Evolutionary conservation across 2,888 invertebrate genomes (phyloP).

Genomic region (Andrena bucephala): DNA sequence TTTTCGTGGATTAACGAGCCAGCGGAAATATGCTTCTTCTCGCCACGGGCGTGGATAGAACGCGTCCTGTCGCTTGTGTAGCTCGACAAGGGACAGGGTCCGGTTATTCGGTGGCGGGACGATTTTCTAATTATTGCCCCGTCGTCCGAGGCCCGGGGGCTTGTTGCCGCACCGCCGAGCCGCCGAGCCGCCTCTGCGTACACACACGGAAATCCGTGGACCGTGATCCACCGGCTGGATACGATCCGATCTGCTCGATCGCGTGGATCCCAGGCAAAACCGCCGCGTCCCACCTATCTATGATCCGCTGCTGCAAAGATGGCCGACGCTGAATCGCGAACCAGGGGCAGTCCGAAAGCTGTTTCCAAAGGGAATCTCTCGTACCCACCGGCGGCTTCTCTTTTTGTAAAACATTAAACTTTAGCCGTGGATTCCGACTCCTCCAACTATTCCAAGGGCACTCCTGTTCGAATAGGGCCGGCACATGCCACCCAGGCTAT

Average conservation of each 20-base stretch:
- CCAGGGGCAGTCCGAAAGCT: background rate
- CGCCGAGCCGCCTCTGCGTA: conserved; percentile 55
- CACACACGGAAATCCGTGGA: conserved; percentile 65
- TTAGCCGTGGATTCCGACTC: too few species aligned
- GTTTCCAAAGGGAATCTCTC: conserved; percentile 28
- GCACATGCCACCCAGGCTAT: background rate
- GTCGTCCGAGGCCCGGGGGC: conserved; percentile 67
- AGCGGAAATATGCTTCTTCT: conserved; percentile 64
- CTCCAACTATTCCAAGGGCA: too few species aligned
- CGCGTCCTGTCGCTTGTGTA: conserved; percentile 43
- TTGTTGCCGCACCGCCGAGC: conserved; percentile 54
- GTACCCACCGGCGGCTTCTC: too few species aligned
- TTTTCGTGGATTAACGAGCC: conserved; percentile 61
- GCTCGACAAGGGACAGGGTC: conserved; percentile 68
- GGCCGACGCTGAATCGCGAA: conserved; percentile 1
- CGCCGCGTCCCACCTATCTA: conserved; percentile 10
- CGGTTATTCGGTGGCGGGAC: conserved; percentile 73
- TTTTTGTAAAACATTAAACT: too few species aligned
- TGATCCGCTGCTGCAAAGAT: conserved; percentile 11
- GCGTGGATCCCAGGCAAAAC: conserved; percentile 41
- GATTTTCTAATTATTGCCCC: conserved; percentile 78
- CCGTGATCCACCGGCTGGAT: conserved; percentile 40
- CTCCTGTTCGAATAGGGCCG: background rate
- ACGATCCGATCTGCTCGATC: conserved; percentile 53
- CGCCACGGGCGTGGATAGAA: conserved; percentile 58